Evolutionary conservation across 2,113 vertebrate genomes (phyloP).

Genomic region (Helogale parvula): DNA sequence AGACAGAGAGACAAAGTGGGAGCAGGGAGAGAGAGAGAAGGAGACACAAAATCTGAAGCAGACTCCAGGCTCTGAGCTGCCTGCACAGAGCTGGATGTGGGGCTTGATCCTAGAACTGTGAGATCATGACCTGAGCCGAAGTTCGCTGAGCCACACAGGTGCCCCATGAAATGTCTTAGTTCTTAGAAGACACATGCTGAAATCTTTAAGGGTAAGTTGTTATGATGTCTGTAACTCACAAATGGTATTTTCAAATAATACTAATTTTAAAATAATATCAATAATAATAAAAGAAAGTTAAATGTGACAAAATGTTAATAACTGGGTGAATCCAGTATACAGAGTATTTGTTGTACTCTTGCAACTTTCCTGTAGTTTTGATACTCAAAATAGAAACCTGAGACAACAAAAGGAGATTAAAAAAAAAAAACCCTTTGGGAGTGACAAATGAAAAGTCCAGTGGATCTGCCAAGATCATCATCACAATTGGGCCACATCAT

Average conservation of each 20-base stretch:
- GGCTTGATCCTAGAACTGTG: too few species aligned
- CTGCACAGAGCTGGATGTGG: too few species aligned
- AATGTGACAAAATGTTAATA: background rate
- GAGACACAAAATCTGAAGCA: too few species aligned
- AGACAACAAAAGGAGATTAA: background rate
- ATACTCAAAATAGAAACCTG: background rate
- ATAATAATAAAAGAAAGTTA: background rate
- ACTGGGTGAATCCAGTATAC: background rate
- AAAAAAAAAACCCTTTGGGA: background rate
- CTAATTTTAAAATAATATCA: too few species aligned
- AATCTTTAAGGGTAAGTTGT: background rate
- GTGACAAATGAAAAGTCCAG: background rate
- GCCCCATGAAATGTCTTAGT: background rate
- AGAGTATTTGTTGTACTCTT: background rate
- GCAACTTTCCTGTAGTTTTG: background rate
- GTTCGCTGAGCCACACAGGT: too few species aligned
- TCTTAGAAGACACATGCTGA: background rate
- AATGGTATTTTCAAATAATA: background rate
- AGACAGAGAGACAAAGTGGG: too few species aligned
- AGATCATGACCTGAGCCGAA: too few species aligned
- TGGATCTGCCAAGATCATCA: background rate
- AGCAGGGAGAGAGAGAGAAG: too few species aligned
- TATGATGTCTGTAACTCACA: background rate
- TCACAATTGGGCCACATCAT: background rate
- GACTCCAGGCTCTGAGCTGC: too few species aligned